phyloP scores from a whole-genome alignment of 2,113 vertebrate genomes.

The Budorcas taxicolor region DNA sequence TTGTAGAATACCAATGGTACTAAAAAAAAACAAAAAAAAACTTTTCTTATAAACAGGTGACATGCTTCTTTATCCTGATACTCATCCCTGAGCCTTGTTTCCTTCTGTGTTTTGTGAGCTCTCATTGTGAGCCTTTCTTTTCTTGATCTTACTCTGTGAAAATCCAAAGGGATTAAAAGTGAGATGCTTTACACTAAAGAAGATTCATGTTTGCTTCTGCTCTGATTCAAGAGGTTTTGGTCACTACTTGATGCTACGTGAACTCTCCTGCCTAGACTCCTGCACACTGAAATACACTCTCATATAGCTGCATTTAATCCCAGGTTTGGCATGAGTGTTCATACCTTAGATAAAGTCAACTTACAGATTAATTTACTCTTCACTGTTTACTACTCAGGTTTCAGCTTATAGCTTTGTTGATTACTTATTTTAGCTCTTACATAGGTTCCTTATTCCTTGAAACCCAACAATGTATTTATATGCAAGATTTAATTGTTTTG shows the following conservation, averaged over 20 bases:
- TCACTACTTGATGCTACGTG: not conserved
- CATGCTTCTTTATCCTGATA: not conserved
- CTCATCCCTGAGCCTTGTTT: not conserved
- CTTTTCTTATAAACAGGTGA: not conserved
- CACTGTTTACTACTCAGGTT: not conserved
- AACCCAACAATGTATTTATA: not conserved
- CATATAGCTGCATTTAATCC: not conserved
- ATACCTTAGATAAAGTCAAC: not conserved
- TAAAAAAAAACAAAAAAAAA: rapidly evolving
- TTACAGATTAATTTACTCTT: not conserved
- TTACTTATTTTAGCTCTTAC: not conserved
- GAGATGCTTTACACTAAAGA: not conserved
- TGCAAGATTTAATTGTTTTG: not conserved
- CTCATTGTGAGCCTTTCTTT: not conserved
- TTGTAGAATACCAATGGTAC: not conserved
- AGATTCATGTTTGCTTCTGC: not conserved
- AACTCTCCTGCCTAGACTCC: not conserved
- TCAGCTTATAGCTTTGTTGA: not conserved
- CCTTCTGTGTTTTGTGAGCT: not conserved
- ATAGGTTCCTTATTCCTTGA: not conserved
- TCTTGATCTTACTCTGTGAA: not conserved
- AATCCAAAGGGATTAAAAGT: not conserved
- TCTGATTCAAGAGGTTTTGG: not conserved
- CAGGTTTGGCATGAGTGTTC: not conserved
- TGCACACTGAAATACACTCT: not conserved